Evolutionary conservation across 2,113 vertebrate genomes (phyloP).

Genomic region (Geococcyx californianus): DNA sequence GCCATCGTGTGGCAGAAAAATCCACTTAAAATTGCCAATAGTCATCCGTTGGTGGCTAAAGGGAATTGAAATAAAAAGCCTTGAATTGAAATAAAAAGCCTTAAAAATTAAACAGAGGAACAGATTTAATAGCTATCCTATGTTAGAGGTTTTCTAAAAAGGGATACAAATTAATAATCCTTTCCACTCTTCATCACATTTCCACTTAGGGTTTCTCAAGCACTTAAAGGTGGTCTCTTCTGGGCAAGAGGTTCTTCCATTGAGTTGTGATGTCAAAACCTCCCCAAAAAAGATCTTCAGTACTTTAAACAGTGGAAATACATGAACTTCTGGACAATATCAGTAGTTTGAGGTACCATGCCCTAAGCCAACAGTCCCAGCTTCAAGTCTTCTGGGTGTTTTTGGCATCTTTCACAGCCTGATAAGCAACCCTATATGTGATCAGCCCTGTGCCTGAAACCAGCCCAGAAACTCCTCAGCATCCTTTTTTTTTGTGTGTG

Average conservation of each 20-base stretch:
- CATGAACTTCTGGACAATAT: neutral
- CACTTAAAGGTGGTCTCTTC: neutral
- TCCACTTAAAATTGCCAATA: neutral
- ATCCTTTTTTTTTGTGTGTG: neutral
- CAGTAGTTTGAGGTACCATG: neutral
- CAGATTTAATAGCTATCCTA: neutral
- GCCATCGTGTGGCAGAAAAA: slow-evolving; percentile 61
- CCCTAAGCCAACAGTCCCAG: neutral
- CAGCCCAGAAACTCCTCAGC: neutral
- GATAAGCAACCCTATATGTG: accelerated
- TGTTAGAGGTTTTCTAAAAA: neutral
- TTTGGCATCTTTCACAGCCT: neutral
- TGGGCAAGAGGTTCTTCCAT: neutral
- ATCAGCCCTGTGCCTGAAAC: neutral
- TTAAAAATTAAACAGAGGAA: neutral
- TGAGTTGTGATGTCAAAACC: neutral
- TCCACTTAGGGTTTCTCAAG: neutral
- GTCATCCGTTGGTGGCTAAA: neutral
- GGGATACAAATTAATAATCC: neutral
- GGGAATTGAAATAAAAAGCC: neutral
- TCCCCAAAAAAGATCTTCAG: neutral
- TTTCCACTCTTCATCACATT: neutral
- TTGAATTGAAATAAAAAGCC: neutral
- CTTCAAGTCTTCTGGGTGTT: neutral
- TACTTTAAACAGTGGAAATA: neutral